Conservation (phyloP, 2,113 vertebrate species). For the Aplodontia rufa region DNA sequence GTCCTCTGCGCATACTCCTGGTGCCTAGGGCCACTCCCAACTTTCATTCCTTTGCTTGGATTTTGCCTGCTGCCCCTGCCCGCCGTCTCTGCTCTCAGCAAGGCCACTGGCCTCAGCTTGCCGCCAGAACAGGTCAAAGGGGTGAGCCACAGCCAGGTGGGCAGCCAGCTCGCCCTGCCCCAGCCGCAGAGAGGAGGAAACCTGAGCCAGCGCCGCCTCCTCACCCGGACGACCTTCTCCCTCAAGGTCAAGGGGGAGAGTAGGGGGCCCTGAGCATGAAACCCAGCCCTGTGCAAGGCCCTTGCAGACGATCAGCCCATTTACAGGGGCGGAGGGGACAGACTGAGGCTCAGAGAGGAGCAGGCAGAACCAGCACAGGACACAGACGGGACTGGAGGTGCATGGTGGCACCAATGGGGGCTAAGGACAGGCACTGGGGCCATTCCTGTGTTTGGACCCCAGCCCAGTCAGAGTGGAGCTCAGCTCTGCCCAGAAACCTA, state of each 20-base stretch:
- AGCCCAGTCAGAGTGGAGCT: neutral
- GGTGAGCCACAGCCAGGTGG: constrained; percentile 83
- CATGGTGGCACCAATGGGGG: neutral
- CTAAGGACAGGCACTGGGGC: too few relatives aligned
- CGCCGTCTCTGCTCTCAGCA: constrained; percentile 47
- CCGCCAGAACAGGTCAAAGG: constrained; percentile 82
- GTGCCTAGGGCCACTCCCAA: neutral
- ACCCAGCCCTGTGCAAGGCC: neutral
- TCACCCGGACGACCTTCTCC: fast-evolving
- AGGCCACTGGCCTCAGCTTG: constrained; percentile 81
- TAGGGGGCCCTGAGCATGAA: neutral
- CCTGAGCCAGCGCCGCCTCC: too few relatives aligned
- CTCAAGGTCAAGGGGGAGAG: neutral
- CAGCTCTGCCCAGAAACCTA: neutral
- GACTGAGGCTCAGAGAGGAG: neutral
- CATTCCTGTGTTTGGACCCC: too few relatives aligned
- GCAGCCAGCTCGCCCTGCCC: constrained; percentile 77
- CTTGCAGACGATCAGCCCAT: neutral
- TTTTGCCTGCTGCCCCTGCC: neutral
- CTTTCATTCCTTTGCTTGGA: neutral
- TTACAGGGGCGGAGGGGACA: neutral
- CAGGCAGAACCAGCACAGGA: neutral
- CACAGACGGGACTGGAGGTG: too few relatives aligned
- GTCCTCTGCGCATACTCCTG: neutral
- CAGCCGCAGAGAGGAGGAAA: constrained; percentile 75